Conservation (phyloP, 2,797 vertebrate genomes). For the Catostomus latipinnis region DNA sequence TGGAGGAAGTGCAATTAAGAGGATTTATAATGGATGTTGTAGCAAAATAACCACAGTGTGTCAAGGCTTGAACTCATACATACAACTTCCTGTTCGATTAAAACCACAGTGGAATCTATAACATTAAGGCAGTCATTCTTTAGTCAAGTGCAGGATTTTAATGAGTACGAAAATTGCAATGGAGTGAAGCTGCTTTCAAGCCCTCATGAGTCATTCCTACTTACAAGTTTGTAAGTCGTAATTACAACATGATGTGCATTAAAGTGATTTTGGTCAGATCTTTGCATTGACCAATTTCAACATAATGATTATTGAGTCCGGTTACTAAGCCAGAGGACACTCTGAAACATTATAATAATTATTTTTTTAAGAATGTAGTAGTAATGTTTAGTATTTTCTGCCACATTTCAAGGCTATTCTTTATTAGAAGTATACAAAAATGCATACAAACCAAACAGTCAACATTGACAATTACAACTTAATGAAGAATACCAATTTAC, state of each 20-base stretch:
- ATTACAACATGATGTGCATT: background rate
- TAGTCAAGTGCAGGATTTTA: background rate
- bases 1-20: background rate
- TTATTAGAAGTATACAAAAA: background rate
- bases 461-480: background rate
- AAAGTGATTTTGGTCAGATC: constrained; percentile 1
- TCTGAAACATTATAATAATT: no score
- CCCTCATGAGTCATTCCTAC: background rate
- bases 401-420: background rate
- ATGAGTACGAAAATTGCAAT: background rate
- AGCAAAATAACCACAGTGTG: constrained; percentile 11
- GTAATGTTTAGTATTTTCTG: background rate
- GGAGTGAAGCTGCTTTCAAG: background rate
- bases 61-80: constrained; percentile 6
- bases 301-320: no score
- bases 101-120: background rate
- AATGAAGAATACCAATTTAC: background rate
- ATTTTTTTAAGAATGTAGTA: background rate
- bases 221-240: background rate
- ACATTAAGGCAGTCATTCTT: background rate
- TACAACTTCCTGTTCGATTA: background rate
- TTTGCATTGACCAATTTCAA: no score
- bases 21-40: constrained; percentile 44
- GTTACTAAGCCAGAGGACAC: no score
- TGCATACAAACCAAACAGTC: constrained; percentile 2